Base-by-base conservation (phyloP, 2,797 vertebrate genomes). In the Benthosema pterotum region DNA sequence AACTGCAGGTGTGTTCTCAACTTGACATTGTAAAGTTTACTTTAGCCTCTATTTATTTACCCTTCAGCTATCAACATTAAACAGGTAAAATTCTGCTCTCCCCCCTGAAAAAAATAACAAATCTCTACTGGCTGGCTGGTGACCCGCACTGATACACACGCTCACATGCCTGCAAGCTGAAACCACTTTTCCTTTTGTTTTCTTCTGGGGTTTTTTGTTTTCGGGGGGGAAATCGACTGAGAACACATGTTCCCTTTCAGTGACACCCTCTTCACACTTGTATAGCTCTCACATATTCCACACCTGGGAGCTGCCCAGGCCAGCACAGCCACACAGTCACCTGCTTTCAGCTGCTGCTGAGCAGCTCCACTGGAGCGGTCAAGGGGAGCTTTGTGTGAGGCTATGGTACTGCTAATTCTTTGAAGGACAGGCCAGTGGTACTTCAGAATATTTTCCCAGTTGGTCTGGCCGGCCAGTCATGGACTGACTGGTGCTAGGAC, bases 261-360 rank as follows among this genome's bases (percentile, higher is more conserved):
- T 28, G 13, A 49, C 42, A 61, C 64, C 67, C 51, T 65, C 69
- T 65, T 68, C 66, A 75, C 66, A 67, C 4, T 11, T 5, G 62
- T 68, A 38, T 38, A 38, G 32, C 32, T 38, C 32, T 65, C 55
- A 65, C 62, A 64, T 57, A 45, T 47, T 11, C 60, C 47, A 28
- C 49, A 38, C 32, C 32, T 38, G 32, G 46, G 43, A 65, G 50
- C 58, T 52, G 47, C 32, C 16, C 47, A 17, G 8, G 22, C 22
- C 57, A 50, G 6, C 5, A 7, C 15, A 43, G 43, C 42, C 32
- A 68, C 18, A 16, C 18, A 16, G 45, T 68, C 61, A 42, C 57
- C 58, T 73, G 67, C 42, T 56, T 69, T 60, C 43, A 18, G 57
- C 57, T 22, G 43, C 47, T 67, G 52, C n/a, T n/a, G 19, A 64